Base-by-base conservation (phyloP, 1,140 invertebrate genomes). In the Drosophila sucinea region DNA sequence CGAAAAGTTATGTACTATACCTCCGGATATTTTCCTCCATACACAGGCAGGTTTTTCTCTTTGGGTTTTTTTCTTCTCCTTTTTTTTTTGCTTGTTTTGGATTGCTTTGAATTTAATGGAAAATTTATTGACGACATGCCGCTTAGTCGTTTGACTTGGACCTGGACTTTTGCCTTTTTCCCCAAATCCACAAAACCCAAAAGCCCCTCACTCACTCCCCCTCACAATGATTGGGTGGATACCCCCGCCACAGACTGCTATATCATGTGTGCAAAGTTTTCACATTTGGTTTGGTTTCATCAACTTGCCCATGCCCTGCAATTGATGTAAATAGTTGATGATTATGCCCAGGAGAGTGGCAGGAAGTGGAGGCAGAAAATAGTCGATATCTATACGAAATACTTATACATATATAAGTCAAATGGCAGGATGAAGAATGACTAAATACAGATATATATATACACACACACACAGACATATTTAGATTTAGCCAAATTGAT, bases 71-170 rank as follows among this genome's bases (percentile, higher is more conserved):
- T 67, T 10, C 56, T 77, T 57, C 44, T 55, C 35, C 63, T 68
- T 64, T 66, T 64, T 51, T 60, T 69, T 71, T 65, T 69, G 71
- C 71, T 80, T 89, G 84, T 86, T 87, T 87, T 71, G 84, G 67
- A 72, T 86, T 81, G 81, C 76, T 86, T 86, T 86, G 83, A 86
- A 86, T 86, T 86, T 86, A 86, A 86, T 86, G 83, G 83, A 86
- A 86, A 86, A 86, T 86, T 86, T 86, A 86, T 86, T 86, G 83
- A 86, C 83, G 83, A 86, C 83, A 86, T 89, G 83, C 83, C 83
- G 83, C 83, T 86, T 86, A 86, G 83, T 87, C 83, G 83, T 86
- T 86, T 86, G 83, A 86, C 83, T 86, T 86, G 84, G 74, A 79
- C 74, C 77, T 73, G 73, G 82, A 87, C 83, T 86, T 83, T 86